These are phyloP conservation scores for Osmoderma eremita DNA, from an alignment of 2,888 invertebrate species.

Conservation along the genomic window DNA sequence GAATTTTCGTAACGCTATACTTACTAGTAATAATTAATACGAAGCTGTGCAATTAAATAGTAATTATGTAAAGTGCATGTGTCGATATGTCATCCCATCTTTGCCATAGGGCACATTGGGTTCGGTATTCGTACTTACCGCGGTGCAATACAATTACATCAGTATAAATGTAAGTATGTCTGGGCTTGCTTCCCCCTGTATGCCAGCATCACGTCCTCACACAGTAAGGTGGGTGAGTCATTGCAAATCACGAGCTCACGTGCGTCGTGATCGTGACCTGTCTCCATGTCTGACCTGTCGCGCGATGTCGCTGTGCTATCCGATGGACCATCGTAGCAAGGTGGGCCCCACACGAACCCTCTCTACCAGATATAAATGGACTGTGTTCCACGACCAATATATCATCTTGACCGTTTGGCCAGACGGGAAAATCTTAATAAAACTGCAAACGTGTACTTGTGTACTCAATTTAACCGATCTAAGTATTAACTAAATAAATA, in stretches of 20 bases:
- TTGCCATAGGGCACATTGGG: too few species aligned
- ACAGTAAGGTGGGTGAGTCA: slow-evolving; percentile 37
- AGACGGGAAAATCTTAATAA: slow-evolving; percentile 4
- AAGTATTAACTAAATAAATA: slow-evolving; percentile 33
- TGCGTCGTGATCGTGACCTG: slow-evolving; percentile 43
- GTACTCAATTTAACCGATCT: slow-evolving; percentile 17
- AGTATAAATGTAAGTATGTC: too few species aligned
- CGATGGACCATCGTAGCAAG: slow-evolving; percentile 14
- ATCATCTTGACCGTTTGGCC: slow-evolving; percentile 28
- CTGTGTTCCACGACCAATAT: slow-evolving; percentile 20
- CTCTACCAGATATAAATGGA: slow-evolving; percentile 28
- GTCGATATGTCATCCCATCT: too few species aligned
- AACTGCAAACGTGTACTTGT: background rate
- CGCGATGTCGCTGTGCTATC: slow-evolving; percentile 24
- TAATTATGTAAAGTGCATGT: too few species aligned
- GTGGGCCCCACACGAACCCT: background rate
- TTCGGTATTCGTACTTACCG: too few species aligned
- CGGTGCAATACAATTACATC: too few species aligned
- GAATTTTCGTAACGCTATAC: too few species aligned
- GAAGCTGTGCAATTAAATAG: too few species aligned
- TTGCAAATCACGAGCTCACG: slow-evolving; percentile 42
- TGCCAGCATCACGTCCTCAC: too few species aligned
- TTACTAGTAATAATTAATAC: too few species aligned
- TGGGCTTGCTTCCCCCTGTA: too few species aligned
- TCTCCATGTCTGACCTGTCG: slow-evolving; percentile 41